A percentile compares a stretch with the other conserved stretches of the same genome.
Evolutionary conservation across 2,888 invertebrate genomes (phyloP).

Genomic region (Drymonia ruficornis): DNA sequence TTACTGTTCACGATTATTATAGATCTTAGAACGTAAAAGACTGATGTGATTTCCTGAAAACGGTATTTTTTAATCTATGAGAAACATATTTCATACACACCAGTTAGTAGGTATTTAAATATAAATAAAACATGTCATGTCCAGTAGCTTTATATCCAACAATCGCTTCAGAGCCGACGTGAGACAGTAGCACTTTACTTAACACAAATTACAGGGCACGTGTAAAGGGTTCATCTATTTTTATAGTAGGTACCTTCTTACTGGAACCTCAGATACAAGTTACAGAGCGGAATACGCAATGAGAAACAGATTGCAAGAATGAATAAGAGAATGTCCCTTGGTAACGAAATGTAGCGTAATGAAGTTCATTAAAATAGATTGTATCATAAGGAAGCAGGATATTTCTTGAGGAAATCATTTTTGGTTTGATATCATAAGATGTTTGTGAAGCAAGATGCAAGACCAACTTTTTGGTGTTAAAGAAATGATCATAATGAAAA

Average conservation of each 20-base stretch:
- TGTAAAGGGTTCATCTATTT: slow-evolving; percentile 60
- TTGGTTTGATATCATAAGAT: too few species aligned
- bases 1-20: too few species aligned
- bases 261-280: slow-evolving; percentile 33
- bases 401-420: neutral
- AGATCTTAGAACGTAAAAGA: too few species aligned
- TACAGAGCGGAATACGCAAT: slow-evolving; percentile 41
- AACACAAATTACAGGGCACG: slow-evolving; percentile 58
- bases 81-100: too few species aligned
- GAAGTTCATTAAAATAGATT: slow-evolving; percentile 26
- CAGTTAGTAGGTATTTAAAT: too few species aligned
- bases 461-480: too few species aligned
- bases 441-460: too few species aligned
- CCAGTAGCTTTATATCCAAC: neutral
- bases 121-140: neutral
- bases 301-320: slow-evolving; percentile 36
- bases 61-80: too few species aligned
- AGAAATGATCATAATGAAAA: neutral
- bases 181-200: slow-evolving; percentile 48
- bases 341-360: slow-evolving; percentile 16
- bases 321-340: slow-evolving; percentile 29
- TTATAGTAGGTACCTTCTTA: slow-evolving; percentile 44
- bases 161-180: neutral
- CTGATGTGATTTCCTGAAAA: too few species aligned
- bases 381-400: slow-evolving; percentile 6